These are phyloP conservation scores for Anabacerthia variegaticeps DNA, from an alignment of 2,797 vertebrate species.

Conservation along the genomic window DNA sequence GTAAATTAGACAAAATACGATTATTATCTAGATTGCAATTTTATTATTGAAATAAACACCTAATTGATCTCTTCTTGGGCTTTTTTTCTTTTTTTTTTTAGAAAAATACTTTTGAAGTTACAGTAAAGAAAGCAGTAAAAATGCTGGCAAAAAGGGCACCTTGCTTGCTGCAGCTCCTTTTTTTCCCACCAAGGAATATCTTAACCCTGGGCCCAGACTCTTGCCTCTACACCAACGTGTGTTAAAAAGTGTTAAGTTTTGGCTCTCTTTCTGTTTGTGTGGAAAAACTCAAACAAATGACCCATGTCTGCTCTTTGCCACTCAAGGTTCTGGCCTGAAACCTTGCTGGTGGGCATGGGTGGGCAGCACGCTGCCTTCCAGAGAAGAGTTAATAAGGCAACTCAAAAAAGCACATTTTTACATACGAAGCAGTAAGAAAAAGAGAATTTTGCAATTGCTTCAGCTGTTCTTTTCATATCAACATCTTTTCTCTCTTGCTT, in stretches of 20 bases:
- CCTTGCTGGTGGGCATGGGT: background rate
- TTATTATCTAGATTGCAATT: background rate
- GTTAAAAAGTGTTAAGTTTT: background rate
- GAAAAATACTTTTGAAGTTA: background rate
- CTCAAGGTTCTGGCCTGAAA: background rate
- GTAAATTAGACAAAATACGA: background rate
- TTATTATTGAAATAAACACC: background rate
- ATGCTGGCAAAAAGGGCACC: fast-evolving
- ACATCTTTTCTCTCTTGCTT: fast-evolving
- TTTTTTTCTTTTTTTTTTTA: background rate
- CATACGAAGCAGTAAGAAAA: background rate
- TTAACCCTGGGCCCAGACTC: background rate
- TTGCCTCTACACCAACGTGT: background rate
- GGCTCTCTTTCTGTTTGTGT: background rate
- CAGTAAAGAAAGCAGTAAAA: background rate
- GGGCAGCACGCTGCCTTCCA: background rate
- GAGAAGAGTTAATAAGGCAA: background rate
- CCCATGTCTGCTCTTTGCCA: background rate
- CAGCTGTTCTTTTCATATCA: background rate
- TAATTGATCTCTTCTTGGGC: background rate
- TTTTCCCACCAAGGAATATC: background rate
- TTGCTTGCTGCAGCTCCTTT: background rate
- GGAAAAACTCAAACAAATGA: background rate
- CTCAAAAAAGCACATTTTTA: background rate
- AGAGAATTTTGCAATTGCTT: background rate